Evolutionary conservation across 2,888 invertebrate species (phyloP).

Genomic region (Plagiodera versicolora): DNA sequence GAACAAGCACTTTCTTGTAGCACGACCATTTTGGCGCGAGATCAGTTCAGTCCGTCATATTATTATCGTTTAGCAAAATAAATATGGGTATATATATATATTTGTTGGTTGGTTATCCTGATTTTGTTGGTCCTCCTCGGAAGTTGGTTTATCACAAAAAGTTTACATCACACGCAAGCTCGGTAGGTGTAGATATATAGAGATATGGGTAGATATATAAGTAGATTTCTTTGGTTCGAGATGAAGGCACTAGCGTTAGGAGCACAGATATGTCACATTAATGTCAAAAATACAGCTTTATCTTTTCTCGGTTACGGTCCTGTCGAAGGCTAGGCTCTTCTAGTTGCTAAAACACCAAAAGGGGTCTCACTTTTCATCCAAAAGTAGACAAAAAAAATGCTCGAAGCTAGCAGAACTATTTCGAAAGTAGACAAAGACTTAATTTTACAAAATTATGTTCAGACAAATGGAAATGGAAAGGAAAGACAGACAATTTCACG

Average conservation of each 20-base stretch:
- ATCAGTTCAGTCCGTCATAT: conserved; percentile 29
- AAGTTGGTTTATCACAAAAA: conserved; percentile 31
- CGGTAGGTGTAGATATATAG: conserved; percentile 9
- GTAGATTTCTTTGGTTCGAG: neutral
- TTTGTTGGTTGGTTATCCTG: neutral
- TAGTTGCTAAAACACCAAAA: conserved; percentile 24
- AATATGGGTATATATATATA: neutral
- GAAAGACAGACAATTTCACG: too few species aligned
- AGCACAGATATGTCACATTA: conserved; percentile 29
- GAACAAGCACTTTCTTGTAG: conserved; percentile 72
- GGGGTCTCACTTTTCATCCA: neutral
- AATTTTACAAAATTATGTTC: too few species aligned
- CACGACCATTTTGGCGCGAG: conserved; percentile 59
- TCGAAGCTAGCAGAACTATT: too few species aligned
- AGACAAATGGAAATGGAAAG: too few species aligned
- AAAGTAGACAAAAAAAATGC: too few species aligned
- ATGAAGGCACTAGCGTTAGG: conserved; percentile 31
- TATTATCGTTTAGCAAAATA: conserved; percentile 25
- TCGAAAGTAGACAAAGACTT: too few species aligned
- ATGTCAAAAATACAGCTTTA: conserved; percentile 17
- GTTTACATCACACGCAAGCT: conserved; percentile 25
- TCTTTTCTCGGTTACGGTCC: conserved; percentile 16
- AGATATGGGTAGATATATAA: too few species aligned
- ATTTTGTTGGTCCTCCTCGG: conserved; percentile 33
- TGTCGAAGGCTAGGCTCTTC: conserved; percentile 32